Conservation (phyloP, 2,113 vertebrate species). For the Cygnus atratus region DNA sequence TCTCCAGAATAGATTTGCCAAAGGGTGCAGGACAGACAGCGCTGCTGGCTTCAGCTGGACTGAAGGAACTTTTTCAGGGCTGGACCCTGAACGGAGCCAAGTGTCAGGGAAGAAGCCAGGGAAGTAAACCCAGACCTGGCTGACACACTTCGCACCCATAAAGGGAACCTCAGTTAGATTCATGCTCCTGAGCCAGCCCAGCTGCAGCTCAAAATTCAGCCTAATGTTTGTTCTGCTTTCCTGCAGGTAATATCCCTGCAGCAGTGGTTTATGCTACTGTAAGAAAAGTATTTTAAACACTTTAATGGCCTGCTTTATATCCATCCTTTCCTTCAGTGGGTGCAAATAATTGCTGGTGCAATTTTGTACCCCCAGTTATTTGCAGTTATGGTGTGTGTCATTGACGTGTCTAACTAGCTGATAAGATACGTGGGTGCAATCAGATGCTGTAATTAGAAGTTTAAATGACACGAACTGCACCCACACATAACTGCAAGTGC, state of each 20-base stretch:
- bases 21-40: not conserved
- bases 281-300: slow-evolving; percentile 51
- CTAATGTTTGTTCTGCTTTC: not conserved
- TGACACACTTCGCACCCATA: not conserved
- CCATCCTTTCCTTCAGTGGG: slow-evolving; percentile 41
- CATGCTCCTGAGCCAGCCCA: not conserved
- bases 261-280: slow-evolving; percentile 14
- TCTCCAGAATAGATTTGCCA: slow-evolving; percentile 3
- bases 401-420: slow-evolving; percentile 58
- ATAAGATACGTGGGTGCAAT: slow-evolving; percentile 59
- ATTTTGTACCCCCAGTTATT: slow-evolving; percentile 54
- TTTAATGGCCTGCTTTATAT: slow-evolving; percentile 47
- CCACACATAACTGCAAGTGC: slow-evolving; percentile 56
- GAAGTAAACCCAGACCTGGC: slow-evolving; percentile 27
- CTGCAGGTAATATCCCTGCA: not conserved
- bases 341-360: slow-evolving; percentile 55
- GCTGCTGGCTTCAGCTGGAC: not conserved
- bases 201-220: slow-evolving; percentile 42
- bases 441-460: slow-evolving; percentile 66
- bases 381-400: slow-evolving; percentile 43
- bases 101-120: not conserved
- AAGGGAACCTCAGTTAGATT: slow-evolving; percentile 6
- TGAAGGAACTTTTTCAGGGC: not conserved
- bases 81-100: not conserved
- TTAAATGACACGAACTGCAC: slow-evolving; percentile 65